Evolutionary conservation across 2,888 invertebrate genomes (phyloP).

Genomic region (Lymantria dispar): DNA sequence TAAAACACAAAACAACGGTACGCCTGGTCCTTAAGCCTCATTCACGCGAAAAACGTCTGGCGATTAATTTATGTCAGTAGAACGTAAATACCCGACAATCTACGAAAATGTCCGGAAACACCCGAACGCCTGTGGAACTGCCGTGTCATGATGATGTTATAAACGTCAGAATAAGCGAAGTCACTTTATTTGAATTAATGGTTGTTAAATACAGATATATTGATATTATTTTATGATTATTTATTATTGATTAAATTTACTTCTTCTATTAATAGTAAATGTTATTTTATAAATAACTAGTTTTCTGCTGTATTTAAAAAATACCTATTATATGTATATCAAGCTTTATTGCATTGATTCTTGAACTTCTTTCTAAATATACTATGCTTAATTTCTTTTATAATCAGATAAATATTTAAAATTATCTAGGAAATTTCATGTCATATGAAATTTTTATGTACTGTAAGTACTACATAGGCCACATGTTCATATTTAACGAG

Average conservation of each 20-base stretch:
- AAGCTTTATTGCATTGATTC: too few species aligned
- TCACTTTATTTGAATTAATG: constrained; percentile 54
- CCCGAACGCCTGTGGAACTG: constrained; percentile 31
- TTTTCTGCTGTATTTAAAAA: too few species aligned
- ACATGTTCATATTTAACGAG: too few species aligned
- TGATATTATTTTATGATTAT: constrained; percentile 48
- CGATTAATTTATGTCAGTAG: constrained; percentile 63
- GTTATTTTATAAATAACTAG: too few species aligned
- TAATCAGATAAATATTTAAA: too few species aligned
- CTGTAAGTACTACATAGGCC: too few species aligned
- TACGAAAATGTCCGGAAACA: constrained; percentile 28
- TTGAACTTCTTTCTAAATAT: too few species aligned
- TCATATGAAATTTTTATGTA: too few species aligned
- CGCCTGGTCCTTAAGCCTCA: constrained; percentile 43
- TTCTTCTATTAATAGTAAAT: too few species aligned
- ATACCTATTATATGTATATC: too few species aligned
- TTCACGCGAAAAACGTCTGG: constrained; percentile 44
- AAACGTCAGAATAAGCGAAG: constrained; percentile 51
- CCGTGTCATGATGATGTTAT: constrained; percentile 58
- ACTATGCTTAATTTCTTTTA: too few species aligned
- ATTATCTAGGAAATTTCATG: too few species aligned
- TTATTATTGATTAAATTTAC: constrained; percentile 17
- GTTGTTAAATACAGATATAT: constrained; percentile 61
- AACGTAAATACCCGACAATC: constrained; percentile 32
- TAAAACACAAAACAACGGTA: constrained; percentile 57